Conservation (phyloP, 1,140 invertebrate genomes). For the Bombus confusus region DNA sequence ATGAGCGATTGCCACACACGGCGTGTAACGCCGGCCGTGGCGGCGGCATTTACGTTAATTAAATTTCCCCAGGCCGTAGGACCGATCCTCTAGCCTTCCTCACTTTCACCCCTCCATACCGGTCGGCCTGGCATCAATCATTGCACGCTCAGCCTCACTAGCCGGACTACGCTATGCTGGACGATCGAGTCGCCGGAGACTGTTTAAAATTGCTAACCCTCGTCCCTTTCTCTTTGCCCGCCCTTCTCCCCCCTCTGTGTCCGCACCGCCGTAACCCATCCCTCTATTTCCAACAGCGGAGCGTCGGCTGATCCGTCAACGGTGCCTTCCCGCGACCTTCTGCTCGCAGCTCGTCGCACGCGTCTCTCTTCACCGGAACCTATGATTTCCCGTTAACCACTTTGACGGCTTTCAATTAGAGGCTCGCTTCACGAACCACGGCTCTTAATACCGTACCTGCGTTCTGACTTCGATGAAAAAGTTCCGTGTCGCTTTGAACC, state of each 20-base stretch:
- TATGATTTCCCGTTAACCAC: slow-evolving; percentile 66
- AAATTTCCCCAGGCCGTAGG: slow-evolving; percentile 79
- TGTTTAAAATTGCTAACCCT: slow-evolving; percentile 69
- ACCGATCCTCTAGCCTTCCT: slow-evolving; percentile 60
- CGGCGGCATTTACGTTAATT: slow-evolving; percentile 82
- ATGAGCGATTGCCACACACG: slow-evolving; percentile 82
- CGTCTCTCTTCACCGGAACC: slow-evolving; percentile 51
- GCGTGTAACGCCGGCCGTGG: slow-evolving; percentile 76
- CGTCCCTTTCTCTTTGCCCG: background rate
- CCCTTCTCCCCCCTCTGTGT: background rate
- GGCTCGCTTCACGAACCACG: slow-evolving; percentile 31
- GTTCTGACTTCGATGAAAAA: slow-evolving; percentile 57
- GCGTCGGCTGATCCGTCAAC: slow-evolving; percentile 40
- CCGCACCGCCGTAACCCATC: background rate
- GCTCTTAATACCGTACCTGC: background rate
- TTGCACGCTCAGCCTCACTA: slow-evolving; percentile 75
- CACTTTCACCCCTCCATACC: slow-evolving; percentile 64
- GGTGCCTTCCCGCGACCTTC: slow-evolving; percentile 47
- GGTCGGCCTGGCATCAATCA: slow-evolving; percentile 78
- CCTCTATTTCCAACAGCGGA: slow-evolving; percentile 28
- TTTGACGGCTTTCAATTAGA: slow-evolving; percentile 60
- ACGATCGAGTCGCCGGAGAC: slow-evolving; percentile 68
- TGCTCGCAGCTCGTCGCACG: slow-evolving; percentile 42
- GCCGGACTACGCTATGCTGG: slow-evolving; percentile 68
- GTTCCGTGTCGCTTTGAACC: background rate